phyloP scores from a whole-genome alignment of 2,888 invertebrate genomes.

The Drosophila phalerata region DNA sequence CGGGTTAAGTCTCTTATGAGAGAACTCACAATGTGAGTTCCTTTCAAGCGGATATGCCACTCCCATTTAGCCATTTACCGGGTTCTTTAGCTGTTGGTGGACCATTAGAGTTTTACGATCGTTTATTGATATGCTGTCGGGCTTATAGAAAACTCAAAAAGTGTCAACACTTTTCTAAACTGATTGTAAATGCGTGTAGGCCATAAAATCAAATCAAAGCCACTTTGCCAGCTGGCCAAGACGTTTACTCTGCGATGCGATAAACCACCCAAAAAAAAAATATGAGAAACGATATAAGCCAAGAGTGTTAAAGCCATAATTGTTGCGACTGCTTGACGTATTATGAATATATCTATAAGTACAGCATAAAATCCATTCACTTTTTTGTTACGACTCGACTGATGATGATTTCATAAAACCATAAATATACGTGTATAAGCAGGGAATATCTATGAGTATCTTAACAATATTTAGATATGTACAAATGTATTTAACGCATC shows the following conservation, averaged over 20 bases:
- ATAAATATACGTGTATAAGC: constrained; percentile 70
- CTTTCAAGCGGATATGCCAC: constrained; percentile 71
- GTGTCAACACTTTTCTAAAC: constrained; percentile 74
- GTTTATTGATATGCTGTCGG: constrained; percentile 65
- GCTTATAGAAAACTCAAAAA: constrained; percentile 47
- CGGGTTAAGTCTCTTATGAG: constrained; percentile 46
- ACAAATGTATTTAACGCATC: constrained; percentile 74
- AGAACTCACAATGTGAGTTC: constrained; percentile 31
- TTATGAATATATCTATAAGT: constrained; percentile 48
- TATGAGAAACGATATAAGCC: constrained; percentile 36
- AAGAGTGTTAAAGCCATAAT: constrained; percentile 63
- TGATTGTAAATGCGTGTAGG: constrained; percentile 55
- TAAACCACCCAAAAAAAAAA: constrained; percentile 68
- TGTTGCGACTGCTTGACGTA: constrained; percentile 41
- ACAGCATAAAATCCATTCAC: constrained; percentile 77
- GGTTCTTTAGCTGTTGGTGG: constrained; percentile 25
- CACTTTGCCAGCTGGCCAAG: constrained; percentile 35
- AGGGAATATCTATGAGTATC: constrained; percentile 2
- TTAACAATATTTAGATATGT: constrained; percentile 18
- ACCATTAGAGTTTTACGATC: constrained; percentile 63
- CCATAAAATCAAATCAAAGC: constrained; percentile 55
- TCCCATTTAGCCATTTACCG: constrained; percentile 42
- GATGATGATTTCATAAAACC: constrained; percentile 58
- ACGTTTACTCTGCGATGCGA: constrained; percentile 13
- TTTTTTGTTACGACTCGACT: constrained; percentile 63